Evolutionary conservation across 2,113 vertebrate genomes (phyloP), one percentile per base, ranked within the genome.

Genomic region (Siphamia tubifer): DNA sequence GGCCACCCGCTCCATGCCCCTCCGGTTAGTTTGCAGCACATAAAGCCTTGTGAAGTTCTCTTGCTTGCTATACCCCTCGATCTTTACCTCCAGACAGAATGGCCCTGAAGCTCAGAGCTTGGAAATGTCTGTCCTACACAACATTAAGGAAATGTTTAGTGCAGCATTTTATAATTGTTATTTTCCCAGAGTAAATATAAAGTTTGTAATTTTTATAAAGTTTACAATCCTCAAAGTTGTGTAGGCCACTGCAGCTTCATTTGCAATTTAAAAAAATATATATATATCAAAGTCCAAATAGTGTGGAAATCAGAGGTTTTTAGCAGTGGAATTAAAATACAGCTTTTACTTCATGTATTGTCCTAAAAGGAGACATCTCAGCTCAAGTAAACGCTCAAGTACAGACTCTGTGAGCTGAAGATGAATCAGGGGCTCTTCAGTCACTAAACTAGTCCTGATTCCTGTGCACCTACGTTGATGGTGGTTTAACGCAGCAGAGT

Each of bases 11-110:
- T 74, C 55, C 79, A 81, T 66, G 48, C 86, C 71, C 84, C 86
- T 64, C 87, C 78, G 91, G 92, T 93, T 83, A 92, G 92, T 93
- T 77, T 73, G n/a, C n/a, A 79, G 74, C 36, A 48, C 74, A 68
- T 62, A 60, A 64, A 72, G 56, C 72, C 53, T 54, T 83, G 76
- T 90, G 74, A 77, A 64, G 81, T 87, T 48, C 70, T 53, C 40
- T 82, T 70, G 84, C 71, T 82, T 68, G 36, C 64, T 73, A 24
- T 57, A 25, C 39, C 64, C 55, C 24, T 74, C 16, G 9, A 52
- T 20, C 28, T 68, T 87, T 65, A 67, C 76, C 85, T 92, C 91
- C 90, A 91, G 90, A 91, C 90, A 92, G 89, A 92, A 89, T 89
- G 89, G 86, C 87, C 79, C 78, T 91, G 82, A 75, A 87, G 90